These are phyloP conservation scores for Theretra japonica DNA, from an alignment of 2,888 invertebrate genomes.

Conservation along the genomic window DNA sequence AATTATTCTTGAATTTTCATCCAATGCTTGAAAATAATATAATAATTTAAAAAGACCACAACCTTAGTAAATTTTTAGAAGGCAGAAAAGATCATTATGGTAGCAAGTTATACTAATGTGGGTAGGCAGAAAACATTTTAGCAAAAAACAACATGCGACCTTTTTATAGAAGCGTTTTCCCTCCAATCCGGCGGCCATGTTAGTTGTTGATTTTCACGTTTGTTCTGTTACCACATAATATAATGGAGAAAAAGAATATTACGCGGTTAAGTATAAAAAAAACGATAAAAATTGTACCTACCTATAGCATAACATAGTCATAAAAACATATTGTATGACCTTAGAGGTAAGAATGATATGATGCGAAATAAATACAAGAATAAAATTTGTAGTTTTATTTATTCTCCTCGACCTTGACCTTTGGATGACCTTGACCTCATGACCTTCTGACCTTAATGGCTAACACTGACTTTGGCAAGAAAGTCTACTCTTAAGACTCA, in stretches of 20 bases:
- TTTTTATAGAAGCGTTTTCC: constrained; percentile 33
- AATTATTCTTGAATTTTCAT: too few relatives aligned
- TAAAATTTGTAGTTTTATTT: constrained; percentile 43
- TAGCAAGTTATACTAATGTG: neutral
- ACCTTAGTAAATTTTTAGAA: too few relatives aligned
- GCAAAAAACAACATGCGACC: neutral
- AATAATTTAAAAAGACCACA: too few relatives aligned
- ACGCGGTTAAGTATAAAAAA: constrained; percentile 58
- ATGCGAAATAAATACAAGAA: constrained; percentile 46
- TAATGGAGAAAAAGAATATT: constrained; percentile 61
- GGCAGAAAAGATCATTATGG: neutral
- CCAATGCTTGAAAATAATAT: too few relatives aligned
- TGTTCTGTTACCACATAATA: constrained; percentile 16
- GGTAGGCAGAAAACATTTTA: neutral
- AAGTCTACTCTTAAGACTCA: too few relatives aligned
- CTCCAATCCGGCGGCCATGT: constrained; percentile 4
- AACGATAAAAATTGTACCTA: constrained; percentile 45
- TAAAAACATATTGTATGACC: constrained; percentile 27
- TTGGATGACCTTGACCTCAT: too few relatives aligned
- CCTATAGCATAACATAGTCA: constrained; percentile 43
- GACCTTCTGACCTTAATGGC: too few relatives aligned
- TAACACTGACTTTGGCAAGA: too few relatives aligned
- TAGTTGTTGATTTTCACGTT: constrained; percentile 5
- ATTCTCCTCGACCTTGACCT: constrained; percentile 13
- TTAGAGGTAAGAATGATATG: constrained; percentile 39